phyloP scores from a whole-genome alignment of 2,113 vertebrate genomes.

The Lycaon pictus region DNA sequence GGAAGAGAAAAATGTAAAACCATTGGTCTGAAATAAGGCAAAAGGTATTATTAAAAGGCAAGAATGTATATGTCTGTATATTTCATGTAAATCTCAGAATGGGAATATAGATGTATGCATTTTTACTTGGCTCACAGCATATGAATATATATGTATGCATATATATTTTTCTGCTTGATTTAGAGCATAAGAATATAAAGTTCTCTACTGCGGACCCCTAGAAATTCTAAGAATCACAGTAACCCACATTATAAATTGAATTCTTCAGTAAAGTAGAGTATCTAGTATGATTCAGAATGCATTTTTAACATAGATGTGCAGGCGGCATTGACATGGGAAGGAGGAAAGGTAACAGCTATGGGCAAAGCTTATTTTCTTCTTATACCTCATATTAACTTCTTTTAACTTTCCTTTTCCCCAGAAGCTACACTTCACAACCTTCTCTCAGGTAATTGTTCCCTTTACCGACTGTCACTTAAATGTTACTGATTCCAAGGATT shows the following conservation, averaged over 20 bases:
- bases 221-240: neutral
- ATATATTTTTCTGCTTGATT: neutral
- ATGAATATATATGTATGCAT: neutral
- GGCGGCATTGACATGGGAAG: fast-evolving
- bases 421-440: neutral
- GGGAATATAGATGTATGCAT: neutral
- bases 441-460: fast-evolving
- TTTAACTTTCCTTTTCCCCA: neutral
- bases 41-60: neutral
- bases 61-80: neutral
- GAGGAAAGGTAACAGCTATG: neutral
- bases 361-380: neutral
- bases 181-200: neutral
- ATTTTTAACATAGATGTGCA: neutral
- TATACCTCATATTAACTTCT: neutral
- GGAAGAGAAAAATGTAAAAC: neutral
- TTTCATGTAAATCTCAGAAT: neutral
- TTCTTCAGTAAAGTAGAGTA: neutral
- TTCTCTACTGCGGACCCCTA: neutral
- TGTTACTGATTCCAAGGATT: neutral
- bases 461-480: neutral
- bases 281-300: neutral
- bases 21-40: neutral
- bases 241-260: neutral
- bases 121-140: neutral